Percentiles rank a stretch among this genome's conserved stretches.
These are phyloP conservation scores for Vanessa atalanta DNA, from an alignment of 1,140 invertebrate genomes.

Conservation along the genomic window DNA sequence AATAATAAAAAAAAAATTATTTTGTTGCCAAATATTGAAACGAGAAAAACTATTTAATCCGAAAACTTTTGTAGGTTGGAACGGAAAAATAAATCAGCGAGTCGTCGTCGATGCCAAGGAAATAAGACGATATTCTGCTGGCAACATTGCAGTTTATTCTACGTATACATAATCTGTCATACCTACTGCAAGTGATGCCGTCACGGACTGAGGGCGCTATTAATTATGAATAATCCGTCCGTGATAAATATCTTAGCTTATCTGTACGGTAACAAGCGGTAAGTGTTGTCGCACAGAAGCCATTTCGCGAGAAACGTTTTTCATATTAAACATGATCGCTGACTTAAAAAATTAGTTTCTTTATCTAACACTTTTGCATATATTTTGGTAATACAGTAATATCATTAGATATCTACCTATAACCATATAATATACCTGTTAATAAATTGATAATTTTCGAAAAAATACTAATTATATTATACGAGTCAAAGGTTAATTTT, in stretches of 20 bases:
- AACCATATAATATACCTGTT: too few species aligned
- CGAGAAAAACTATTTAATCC: slow-evolving; percentile 78
- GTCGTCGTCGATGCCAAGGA: slow-evolving; percentile 76
- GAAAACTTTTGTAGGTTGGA: slow-evolving; percentile 78
- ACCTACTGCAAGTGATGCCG: slow-evolving; percentile 38
- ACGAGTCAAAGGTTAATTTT: too few species aligned
- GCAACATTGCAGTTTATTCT: slow-evolving; percentile 62
- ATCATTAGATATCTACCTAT: too few species aligned
- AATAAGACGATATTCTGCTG: slow-evolving; percentile 78
- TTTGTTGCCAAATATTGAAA: slow-evolving; percentile 74
- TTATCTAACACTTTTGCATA: too few species aligned
- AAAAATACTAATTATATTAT: too few species aligned
- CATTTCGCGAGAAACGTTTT: too few species aligned
- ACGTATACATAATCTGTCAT: slow-evolving; percentile 43
- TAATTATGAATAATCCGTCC: slow-evolving; percentile 39
- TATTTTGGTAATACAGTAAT: too few species aligned
- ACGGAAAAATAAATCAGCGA: slow-evolving; percentile 68
- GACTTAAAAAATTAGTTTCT: too few species aligned
- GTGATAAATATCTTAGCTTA: slow-evolving; percentile 38
- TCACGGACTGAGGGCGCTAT: slow-evolving; percentile 36
- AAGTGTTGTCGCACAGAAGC: slow-evolving; percentile 9
- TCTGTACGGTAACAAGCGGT: slow-evolving; percentile 17
- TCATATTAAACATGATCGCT: too few species aligned
- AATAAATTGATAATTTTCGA: too few species aligned
- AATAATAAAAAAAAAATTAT: slow-evolving; percentile 65